phyloP scores from a whole-genome alignment of 2,797 vertebrate species.

The Cuniculus paca region DNA sequence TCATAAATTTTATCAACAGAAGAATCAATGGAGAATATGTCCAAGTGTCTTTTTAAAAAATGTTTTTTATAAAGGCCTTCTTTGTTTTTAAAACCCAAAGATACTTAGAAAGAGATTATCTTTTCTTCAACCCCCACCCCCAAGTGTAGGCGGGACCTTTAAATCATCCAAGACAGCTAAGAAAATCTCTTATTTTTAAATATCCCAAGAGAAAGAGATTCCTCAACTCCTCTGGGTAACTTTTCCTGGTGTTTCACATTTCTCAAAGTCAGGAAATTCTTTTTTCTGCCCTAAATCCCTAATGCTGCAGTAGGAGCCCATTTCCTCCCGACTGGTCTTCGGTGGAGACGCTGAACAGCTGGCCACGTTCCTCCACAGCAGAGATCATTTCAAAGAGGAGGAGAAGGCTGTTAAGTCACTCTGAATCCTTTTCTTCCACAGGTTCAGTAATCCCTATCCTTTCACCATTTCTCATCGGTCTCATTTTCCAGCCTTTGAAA shows the following conservation, averaged over 20 bases:
- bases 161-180: slow-evolving; percentile 82
- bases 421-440: slow-evolving; percentile 5
- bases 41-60: background rate
- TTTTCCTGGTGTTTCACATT: slow-evolving; percentile 81
- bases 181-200: slow-evolving; percentile 79
- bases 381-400: slow-evolving; percentile 47
- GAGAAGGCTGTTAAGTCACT: background rate
- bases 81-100: slow-evolving; percentile 62
- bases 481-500: slow-evolving; percentile 67
- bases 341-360: slow-evolving; percentile 78
- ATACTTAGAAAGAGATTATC: slow-evolving; percentile 59
- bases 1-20: slow-evolving; percentile 56
- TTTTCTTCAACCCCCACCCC: background rate
- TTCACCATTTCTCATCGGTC: slow-evolving; percentile 72
- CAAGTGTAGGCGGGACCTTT: slow-evolving; percentile 64
- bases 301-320: slow-evolving; percentile 59
- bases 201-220: slow-evolving; percentile 78
- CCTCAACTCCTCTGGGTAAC: slow-evolving; percentile 72
- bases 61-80: slow-evolving; percentile 28
- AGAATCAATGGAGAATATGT: background rate
- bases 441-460: slow-evolving; percentile 44
- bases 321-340: slow-evolving; percentile 71
- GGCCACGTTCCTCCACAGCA: background rate
- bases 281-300: slow-evolving; percentile 82
- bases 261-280: slow-evolving; percentile 84